These are phyloP conservation scores for Gymnocypris eckloni DNA, from an alignment of 2,797 vertebrate genomes.

Conservation along the genomic window DNA sequence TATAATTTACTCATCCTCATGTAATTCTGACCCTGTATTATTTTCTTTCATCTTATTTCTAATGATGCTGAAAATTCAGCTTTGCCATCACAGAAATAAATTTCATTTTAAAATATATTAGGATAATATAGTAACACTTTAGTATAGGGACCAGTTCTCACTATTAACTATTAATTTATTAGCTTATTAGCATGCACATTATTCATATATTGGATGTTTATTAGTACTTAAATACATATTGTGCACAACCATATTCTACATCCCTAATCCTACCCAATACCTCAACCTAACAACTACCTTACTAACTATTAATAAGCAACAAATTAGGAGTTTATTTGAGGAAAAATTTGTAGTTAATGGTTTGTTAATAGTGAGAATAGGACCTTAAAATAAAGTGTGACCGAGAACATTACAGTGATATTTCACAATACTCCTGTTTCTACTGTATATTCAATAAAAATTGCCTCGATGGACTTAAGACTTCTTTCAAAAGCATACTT, in stretches of 20 bases:
- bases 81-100: not conserved
- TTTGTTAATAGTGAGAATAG: not conserved
- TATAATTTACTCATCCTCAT: not conserved
- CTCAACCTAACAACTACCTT: no score
- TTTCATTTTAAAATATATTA: not conserved
- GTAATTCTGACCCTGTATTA: not conserved
- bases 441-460: not conserved
- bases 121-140: no score
- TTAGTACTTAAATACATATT: no score
- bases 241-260: no score
- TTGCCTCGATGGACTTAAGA: not conserved
- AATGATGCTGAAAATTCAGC: not conserved
- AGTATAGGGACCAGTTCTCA: no score
- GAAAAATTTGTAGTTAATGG: no score
- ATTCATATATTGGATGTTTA: no score
- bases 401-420: not conserved
- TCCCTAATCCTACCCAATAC: no score
- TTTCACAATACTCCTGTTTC: not conserved
- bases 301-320: no score
- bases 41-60: constrained; percentile 6
- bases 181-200: no score
- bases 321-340: no score
- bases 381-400: not conserved
- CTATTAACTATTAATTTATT: no score
- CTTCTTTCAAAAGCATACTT: not conserved